Evolutionary conservation across 2,113 vertebrate species (phyloP).

Genomic region (Pardalotus punctatus): DNA sequence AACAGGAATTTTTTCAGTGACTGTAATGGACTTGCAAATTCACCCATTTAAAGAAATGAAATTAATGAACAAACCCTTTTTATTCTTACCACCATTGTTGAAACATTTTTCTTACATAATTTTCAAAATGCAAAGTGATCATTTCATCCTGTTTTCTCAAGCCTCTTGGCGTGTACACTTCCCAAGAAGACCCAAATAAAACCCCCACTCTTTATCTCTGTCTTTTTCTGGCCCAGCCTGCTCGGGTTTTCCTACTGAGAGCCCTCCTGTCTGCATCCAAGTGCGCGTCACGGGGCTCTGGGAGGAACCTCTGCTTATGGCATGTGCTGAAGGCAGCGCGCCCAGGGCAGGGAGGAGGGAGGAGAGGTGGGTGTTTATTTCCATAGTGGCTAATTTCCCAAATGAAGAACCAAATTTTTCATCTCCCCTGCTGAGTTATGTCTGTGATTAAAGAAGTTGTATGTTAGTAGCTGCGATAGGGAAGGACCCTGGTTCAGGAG

Average conservation of each 20-base stretch:
- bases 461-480: neutral
- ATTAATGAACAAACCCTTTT: neutral
- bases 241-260: neutral
- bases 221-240: neutral
- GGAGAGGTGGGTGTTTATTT: neutral
- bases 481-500: neutral
- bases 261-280: neutral
- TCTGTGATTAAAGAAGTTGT: neutral
- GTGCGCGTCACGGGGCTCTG: fast-evolving
- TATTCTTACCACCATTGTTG: neutral
- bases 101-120: neutral
- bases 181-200: neutral
- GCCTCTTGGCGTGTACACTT: fast-evolving
- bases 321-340: neutral
- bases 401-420: neutral
- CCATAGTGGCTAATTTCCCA: neutral
- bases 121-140: neutral
- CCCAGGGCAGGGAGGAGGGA: neutral
- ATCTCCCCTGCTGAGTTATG: neutral
- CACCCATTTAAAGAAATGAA: neutral
- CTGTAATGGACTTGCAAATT: neutral
- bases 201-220: neutral
- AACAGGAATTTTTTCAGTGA: neutral
- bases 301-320: neutral
- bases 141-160: neutral